Percentiles rank a stretch among this genome's conserved stretches.
These are phyloP conservation scores for Nylanderia fulva DNA, from an alignment of 1,140 invertebrate genomes.

Conservation along the genomic window DNA sequence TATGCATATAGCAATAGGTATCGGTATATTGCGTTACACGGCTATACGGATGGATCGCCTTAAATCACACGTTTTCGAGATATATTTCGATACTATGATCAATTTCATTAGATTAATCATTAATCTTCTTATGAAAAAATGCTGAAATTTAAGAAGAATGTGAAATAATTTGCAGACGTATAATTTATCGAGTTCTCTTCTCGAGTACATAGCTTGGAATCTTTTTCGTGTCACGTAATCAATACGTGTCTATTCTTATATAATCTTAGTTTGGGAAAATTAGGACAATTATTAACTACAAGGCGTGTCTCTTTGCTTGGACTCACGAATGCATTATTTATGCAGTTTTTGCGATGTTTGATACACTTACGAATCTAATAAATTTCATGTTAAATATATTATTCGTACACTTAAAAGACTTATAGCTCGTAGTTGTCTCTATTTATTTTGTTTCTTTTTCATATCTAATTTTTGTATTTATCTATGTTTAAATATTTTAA, in stretches of 20 bases:
- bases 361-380: too few relatives aligned
- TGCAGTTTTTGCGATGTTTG: too few relatives aligned
- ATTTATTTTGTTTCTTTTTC: not conserved
- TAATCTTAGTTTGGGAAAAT: not conserved
- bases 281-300: conserved; percentile 52
- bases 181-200: conserved; percentile 25
- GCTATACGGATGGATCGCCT: not conserved
- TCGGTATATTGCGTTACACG: not conserved
- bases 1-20: conserved; percentile 5
- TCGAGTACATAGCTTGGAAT: conserved; percentile 22
- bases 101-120: not conserved
- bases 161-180: conserved; percentile 30
- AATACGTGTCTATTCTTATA: not conserved
- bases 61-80: not conserved
- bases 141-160: conserved; percentile 7
- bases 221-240: conserved; percentile 40
- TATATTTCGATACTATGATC: not conserved
- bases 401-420: not conserved
- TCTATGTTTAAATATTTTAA: not conserved
- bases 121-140: not conserved
- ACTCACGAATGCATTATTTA: too few relatives aligned
- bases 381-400: not conserved
- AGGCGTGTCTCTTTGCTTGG: not conserved
- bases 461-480: not conserved
- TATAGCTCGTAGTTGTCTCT: not conserved